phyloP scores from a whole-genome alignment of 2,797 vertebrate species.

The Girardinus metallicus region DNA sequence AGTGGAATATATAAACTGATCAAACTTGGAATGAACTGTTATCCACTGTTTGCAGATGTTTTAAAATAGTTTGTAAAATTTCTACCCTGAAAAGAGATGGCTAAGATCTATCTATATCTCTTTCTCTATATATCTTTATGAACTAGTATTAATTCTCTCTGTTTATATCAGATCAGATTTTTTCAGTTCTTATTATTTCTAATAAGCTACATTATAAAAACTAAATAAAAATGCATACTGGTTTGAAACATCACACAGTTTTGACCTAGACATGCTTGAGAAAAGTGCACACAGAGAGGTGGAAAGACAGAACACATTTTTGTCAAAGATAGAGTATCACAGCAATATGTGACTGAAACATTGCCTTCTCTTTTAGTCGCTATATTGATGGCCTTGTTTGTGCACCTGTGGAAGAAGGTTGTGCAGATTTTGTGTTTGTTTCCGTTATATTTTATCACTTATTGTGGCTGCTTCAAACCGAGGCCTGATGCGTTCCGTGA shows the following conservation, averaged over 20 bases:
- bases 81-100: not conserved
- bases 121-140: not conserved
- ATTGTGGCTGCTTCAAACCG: conserved; percentile 48
- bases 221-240: not conserved
- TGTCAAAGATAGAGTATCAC: conserved; percentile 26
- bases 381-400: conserved; percentile 42
- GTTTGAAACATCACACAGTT: conserved; percentile 1
- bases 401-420: conserved; percentile 59
- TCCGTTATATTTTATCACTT: conserved; percentile 44
- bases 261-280: conserved; percentile 9
- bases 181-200: not conserved
- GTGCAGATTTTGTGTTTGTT: conserved; percentile 26
- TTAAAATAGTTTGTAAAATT: not conserved
- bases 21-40: not conserved
- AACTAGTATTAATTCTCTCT: not conserved
- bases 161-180: not conserved
- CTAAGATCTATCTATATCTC: not conserved
- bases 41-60: not conserved
- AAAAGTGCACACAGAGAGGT: not conserved
- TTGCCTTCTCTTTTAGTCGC: conserved; percentile 13
- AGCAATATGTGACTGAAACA: conserved; percentile 26
- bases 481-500: conserved; percentile 10
- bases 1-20: not conserved
- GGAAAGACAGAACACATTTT: conserved; percentile 10
- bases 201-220: not conserved